A percentile compares a stretch with the other conserved stretches of the same genome.
phyloP scores from a whole-genome alignment of 2,888 invertebrate genomes.

The Hoplodrina blanda region DNA sequence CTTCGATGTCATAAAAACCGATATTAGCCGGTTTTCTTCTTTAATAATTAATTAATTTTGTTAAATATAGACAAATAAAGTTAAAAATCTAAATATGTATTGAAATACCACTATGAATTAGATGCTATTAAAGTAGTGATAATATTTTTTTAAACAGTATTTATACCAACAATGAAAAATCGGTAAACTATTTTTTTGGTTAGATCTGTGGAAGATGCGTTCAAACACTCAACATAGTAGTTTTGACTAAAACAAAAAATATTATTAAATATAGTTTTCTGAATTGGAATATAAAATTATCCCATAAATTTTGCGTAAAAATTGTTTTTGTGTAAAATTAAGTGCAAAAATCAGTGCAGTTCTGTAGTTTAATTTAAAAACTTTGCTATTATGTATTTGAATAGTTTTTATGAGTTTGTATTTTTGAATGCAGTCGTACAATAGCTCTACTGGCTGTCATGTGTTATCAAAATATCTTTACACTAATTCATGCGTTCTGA shows the following conservation, averaged over 20 bases:
- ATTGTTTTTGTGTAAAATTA: not conserved
- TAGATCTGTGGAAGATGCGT: slow-evolving; percentile 26
- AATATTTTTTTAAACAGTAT: not conserved
- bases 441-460: not conserved
- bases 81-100: not conserved
- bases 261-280: not conserved
- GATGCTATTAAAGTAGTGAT: too few species aligned
- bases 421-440: slow-evolving; percentile 56
- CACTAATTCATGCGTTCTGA: not conserved
- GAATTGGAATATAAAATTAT: not conserved
- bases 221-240: slow-evolving; percentile 4
- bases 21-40: not conserved
- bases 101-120: not conserved
- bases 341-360: rapidly evolving
- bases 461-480: not conserved
- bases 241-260: not conserved
- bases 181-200: not conserved
- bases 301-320: rapidly evolving
- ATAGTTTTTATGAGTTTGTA: rapidly evolving
- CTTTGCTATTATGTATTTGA: not conserved
- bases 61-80: too few species aligned
- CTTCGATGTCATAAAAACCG: slow-evolving; percentile 42
- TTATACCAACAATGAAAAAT: slow-evolving; percentile 2
- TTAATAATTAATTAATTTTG: not conserved
- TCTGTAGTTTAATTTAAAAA: not conserved